These are phyloP conservation scores for Trachelus troglodyta DNA, from an alignment of 2,888 invertebrate genomes.

Conservation along the genomic window DNA sequence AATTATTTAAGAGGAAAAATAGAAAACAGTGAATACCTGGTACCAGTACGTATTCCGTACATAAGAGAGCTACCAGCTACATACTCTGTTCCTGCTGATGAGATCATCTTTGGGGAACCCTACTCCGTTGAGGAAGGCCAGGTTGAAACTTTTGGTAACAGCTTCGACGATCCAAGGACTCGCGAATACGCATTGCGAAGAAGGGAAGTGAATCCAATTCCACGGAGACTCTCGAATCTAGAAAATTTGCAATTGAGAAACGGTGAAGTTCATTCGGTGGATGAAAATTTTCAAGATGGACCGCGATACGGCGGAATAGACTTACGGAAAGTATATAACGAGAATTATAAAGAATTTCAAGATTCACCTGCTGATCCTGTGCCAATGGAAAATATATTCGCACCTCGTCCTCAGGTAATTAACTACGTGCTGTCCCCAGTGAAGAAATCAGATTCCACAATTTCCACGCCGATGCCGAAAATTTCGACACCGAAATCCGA, in stretches of 20 bases:
- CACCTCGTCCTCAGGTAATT: slow-evolving; percentile 48
- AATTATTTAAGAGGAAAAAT: not conserved
- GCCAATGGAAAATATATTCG: slow-evolving; percentile 43
- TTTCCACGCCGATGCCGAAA: not conserved
- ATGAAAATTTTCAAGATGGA: not conserved
- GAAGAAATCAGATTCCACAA: not conserved
- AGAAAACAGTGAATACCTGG: not conserved
- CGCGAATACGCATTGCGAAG: not conserved
- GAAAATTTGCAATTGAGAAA: not conserved
- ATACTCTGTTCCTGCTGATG: not conserved
- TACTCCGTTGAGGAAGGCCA: not conserved
- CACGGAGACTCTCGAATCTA: not conserved
- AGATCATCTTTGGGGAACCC: not conserved
- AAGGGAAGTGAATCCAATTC: not conserved
- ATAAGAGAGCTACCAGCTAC: not conserved
- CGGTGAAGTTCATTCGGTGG: not conserved
- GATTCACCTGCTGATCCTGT: not conserved
- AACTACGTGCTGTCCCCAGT: slow-evolving; percentile 37
- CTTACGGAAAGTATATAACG: not conserved
- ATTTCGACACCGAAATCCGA: not conserved
- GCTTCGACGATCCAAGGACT: not conserved
- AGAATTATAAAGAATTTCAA: not conserved
- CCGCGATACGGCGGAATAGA: not conserved
- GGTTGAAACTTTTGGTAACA: not conserved
- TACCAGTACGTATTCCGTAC: not conserved